A percentile compares a stretch with the other conserved stretches of the same genome.
Evolutionary conservation across 2,113 vertebrate genomes (phyloP).

Genomic region (Hyaena hyaena): DNA sequence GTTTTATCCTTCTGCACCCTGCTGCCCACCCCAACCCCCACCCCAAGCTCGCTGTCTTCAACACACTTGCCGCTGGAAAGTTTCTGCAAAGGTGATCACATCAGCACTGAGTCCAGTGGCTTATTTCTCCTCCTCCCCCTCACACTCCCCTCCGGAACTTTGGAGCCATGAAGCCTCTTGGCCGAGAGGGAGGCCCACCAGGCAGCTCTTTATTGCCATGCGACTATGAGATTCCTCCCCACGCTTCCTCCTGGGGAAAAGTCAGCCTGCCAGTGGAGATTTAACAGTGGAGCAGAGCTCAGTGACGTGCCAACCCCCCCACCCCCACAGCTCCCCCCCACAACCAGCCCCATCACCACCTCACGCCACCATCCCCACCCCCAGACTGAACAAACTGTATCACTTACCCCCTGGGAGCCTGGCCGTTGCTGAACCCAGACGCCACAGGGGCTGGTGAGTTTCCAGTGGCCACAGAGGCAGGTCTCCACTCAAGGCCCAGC

Average conservation of each 20-base stretch:
- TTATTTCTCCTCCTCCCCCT: neutral
- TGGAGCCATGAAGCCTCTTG: constrained; percentile 57
- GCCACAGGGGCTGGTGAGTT: constrained; percentile 63
- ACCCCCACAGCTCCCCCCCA: too few species aligned
- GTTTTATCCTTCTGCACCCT: neutral
- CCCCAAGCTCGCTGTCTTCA: neutral
- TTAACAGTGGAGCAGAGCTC: constrained; percentile 58
- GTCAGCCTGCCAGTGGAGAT: constrained; percentile 53
- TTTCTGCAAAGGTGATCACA: constrained; percentile 40
- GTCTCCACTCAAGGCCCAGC: constrained; percentile 47
- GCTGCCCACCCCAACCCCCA: neutral
- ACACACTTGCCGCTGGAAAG: constrained; percentile 8
- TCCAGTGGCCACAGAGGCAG: constrained; percentile 70
- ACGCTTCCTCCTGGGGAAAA: constrained; percentile 52
- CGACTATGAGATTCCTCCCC: constrained; percentile 59
- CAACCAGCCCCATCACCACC: neutral
- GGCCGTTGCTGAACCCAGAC: constrained; percentile 62
- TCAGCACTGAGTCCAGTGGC: neutral
- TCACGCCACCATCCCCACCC: constrained; percentile 14
- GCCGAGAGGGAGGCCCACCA: constrained; percentile 25
- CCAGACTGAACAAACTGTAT: constrained; percentile 76
- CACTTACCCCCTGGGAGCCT: constrained; percentile 73
- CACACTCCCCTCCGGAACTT: neutral
- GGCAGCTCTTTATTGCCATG: constrained; percentile 61
- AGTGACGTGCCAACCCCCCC: neutral